Conservation (phyloP, 2,888 invertebrate species). For the Apamea epomidion region DNA sequence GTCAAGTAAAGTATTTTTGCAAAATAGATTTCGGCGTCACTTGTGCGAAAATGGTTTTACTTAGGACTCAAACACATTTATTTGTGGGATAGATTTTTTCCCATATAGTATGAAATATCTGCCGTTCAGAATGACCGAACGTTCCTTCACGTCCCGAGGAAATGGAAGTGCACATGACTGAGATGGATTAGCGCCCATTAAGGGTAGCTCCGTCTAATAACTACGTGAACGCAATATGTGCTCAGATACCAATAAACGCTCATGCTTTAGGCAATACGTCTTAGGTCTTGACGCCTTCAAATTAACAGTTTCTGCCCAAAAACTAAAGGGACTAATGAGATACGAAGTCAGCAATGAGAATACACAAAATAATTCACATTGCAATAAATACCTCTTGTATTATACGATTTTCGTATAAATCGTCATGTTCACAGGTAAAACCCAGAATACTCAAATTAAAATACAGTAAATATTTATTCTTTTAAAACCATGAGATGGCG, state of each 20-base stretch:
- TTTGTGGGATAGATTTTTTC: conserved; percentile 54
- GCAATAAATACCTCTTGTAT: background rate
- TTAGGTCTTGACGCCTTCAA: conserved; percentile 30
- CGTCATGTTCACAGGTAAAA: conserved; percentile 11
- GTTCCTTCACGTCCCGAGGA: conserved; percentile 66
- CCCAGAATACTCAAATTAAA: conserved; percentile 14
- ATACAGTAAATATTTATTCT: conserved; percentile 39
- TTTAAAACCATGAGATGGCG: conserved; percentile 33
- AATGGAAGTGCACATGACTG: conserved; percentile 75
- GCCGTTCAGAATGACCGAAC: conserved; percentile 66
- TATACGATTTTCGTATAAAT: background rate
- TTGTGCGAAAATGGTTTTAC: conserved; percentile 34
- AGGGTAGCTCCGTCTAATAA: conserved; percentile 64
- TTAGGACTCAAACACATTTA: conserved; percentile 52
- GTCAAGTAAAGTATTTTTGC: background rate
- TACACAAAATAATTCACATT: background rate
- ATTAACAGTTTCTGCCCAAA: background rate
- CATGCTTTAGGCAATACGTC: conserved; percentile 52
- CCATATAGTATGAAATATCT: conserved; percentile 61
- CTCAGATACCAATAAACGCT: conserved; percentile 64
- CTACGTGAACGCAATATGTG: conserved; percentile 63
- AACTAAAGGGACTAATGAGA: background rate
- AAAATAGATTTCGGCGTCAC: conserved; percentile 17
- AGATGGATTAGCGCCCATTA: conserved; percentile 79
- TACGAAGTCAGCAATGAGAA: background rate